A percentile compares a stretch with the other conserved stretches of the same genome.
Evolutionary conservation across 53 echinoderm and acorn worm genomes (phyloP).

Genomic region (Hippasteria phrygiana): DNA sequence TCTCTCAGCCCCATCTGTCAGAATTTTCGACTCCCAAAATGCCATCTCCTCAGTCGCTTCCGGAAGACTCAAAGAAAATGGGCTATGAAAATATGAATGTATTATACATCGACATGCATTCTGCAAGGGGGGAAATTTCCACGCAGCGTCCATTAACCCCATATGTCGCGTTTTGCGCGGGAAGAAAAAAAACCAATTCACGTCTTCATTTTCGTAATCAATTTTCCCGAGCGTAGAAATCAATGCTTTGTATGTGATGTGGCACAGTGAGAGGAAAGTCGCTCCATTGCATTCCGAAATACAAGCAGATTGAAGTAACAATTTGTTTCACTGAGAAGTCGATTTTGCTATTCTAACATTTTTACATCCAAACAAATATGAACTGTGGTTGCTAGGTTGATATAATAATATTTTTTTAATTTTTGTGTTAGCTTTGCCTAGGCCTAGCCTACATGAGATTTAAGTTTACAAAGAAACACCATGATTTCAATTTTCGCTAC

Average conservation of each 20-base stretch:
- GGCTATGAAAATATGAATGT: conserved; percentile 59
- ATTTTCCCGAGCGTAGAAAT: conserved; percentile 9
- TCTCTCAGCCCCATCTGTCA: conserved; percentile 50
- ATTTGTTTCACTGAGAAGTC: too few species aligned
- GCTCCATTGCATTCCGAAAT: not conserved
- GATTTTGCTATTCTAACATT: too few species aligned
- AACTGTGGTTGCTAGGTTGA: too few species aligned
- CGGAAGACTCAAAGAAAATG: conserved; percentile 46
- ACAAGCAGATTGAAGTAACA: too few species aligned
- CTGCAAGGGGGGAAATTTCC: not conserved
- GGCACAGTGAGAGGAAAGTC: not conserved
- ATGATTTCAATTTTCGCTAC: too few species aligned
- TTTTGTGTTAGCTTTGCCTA: too few species aligned
- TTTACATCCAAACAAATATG: too few species aligned
- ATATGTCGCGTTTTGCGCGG: conserved; percentile 50
- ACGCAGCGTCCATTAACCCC: conserved; percentile 47
- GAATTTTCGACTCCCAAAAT: conserved; percentile 29
- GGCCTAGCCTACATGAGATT: too few species aligned
- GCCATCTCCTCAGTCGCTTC: conserved; percentile 28
- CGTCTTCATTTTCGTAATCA: conserved; percentile 11
- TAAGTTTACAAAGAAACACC: too few species aligned
- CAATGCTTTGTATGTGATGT: not conserved
- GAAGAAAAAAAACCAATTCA: conserved; percentile 2
- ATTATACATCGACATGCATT: conserved; percentile 47
- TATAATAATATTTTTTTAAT: too few species aligned